Evolutionary conservation across 1,140 invertebrate species (phyloP).

Genomic region (Adelges cooleyi): DNA sequence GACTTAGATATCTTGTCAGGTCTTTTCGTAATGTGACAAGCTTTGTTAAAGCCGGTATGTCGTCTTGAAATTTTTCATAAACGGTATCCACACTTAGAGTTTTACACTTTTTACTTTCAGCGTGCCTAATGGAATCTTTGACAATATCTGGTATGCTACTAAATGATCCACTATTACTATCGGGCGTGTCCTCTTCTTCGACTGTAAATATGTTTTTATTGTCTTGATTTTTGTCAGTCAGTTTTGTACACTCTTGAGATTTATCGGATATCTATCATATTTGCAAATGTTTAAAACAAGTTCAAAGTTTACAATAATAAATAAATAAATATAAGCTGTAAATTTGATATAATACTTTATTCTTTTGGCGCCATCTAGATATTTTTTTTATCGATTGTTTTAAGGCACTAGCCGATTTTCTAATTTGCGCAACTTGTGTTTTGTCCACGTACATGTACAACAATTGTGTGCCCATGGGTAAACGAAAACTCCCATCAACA

Average conservation of each 20-base stretch:
- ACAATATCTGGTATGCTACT: conserved; percentile 28
- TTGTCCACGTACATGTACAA: conserved; percentile 59
- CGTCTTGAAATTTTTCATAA: background rate
- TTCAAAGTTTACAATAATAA: background rate
- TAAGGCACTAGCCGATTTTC: background rate
- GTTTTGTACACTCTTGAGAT: background rate
- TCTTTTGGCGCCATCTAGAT: conserved; percentile 13
- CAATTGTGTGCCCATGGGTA: conserved; percentile 64
- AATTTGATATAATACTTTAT: background rate
- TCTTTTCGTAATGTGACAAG: conserved; percentile 16
- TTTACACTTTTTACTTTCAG: background rate
- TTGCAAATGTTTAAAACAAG: background rate
- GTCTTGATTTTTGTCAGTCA: background rate
- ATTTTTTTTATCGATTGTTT: conserved; percentile 16
- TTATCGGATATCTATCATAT: background rate
- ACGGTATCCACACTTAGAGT: background rate
- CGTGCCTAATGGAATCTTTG: background rate
- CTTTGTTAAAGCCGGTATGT: conserved; percentile 15
- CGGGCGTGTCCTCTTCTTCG: conserved; percentile 18
- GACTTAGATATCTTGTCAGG: conserved; percentile 4
- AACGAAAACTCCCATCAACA: conserved; percentile 49
- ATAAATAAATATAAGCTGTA: background rate
- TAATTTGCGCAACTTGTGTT: conserved; percentile 46
- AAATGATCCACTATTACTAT: conserved; percentile 21
- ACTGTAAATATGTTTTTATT: conserved; percentile 5